A percentile compares a stretch with the other conserved stretches of the same genome.
Evolutionary conservation across 2,888 invertebrate genomes (phyloP).

Genomic region (Pheosia gnoma): DNA sequence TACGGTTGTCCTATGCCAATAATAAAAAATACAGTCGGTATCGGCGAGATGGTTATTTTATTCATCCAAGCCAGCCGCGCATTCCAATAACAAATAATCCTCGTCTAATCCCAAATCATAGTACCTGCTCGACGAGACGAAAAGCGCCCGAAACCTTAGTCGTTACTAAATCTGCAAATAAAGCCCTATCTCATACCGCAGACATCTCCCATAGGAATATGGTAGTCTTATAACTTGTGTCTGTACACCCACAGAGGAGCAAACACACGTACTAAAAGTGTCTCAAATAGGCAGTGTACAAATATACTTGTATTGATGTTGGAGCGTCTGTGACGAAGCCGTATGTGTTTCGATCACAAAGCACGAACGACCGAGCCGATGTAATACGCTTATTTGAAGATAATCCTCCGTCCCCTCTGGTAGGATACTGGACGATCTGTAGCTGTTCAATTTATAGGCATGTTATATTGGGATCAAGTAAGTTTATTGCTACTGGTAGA

Average conservation of each 20-base stretch:
- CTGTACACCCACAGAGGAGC: conserved; percentile 33
- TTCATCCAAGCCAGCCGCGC: conserved; percentile 11
- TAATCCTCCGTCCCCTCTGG: conserved; percentile 58
- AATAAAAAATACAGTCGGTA: background rate
- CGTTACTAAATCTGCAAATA: conserved; percentile 63
- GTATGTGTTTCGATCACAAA: conserved; percentile 70
- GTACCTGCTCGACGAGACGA: conserved; percentile 44
- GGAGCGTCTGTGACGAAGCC: conserved; percentile 49
- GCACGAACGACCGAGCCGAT: conserved; percentile 57
- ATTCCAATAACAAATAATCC: background rate
- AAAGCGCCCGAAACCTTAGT: conserved; percentile 60
- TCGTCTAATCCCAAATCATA: conserved; percentile 53
- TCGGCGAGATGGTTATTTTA: background rate
- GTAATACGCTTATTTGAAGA: conserved; percentile 78
- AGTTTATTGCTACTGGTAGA: background rate
- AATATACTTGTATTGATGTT: conserved; percentile 5
- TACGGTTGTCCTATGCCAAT: no score
- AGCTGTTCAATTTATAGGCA: conserved; percentile 33
- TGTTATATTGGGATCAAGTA: conserved; percentile 23
- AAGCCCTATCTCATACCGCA: conserved; percentile 50
- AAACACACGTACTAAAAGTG: conserved; percentile 8
- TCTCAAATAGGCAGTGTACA: conserved; percentile 21
- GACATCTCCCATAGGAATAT: conserved; percentile 53
- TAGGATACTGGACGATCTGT: conserved; percentile 55
- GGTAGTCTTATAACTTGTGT: conserved; percentile 15